Evolutionary conservation across 2,888 invertebrate genomes (phyloP), one percentile per base, ranked within the genome.

Genomic region (Tinea semifulvella): DNA sequence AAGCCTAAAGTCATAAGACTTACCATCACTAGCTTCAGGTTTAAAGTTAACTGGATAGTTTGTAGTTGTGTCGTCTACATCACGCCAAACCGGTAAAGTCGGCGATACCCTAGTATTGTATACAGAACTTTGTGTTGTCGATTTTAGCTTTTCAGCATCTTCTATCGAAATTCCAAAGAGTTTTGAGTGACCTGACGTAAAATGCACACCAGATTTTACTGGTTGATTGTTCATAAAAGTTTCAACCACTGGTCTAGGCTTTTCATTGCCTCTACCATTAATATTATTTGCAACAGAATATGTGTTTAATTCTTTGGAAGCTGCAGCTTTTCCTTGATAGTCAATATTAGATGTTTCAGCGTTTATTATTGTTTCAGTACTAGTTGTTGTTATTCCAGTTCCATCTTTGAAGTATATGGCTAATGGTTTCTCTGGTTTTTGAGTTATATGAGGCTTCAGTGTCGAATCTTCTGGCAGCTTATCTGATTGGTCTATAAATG

Each of bases 161-260:
- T 86, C 86, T 39, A 86, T 82, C 44, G 85, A 84, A 48, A 86
- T 74, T 45, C 85, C 86, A 52, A 86, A 86, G 48, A 84, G 71
- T 49, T 86, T 86, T 46, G 86, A 86, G 62, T 86, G 86, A 28
- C 85, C 85, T 31, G 86, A 85, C 3, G 85, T 85, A 52, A 86
- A 85, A 49, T 65, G 70, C 17, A 64, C 52, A 26, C 66, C 59
- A 5, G 52, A 48, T 19, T 55, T 58, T 17, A 48, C 44, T 27
- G 42, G 26, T 6, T 11, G 19, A 4, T 51, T 48, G n/a, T 47
- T 50, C 2, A 46, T 45, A 10, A 47, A 48, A 38, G 42, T 38
- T 10, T 39, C 35, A 13, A 42, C 7, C 13, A 40, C 39, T 31
- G 47, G 47, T 40, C 49, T 50, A 0, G 46, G 47, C 22, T 45